phyloP scores from a whole-genome alignment of 2,797 vertebrate genomes.

The Cyclopterus lumpus region DNA sequence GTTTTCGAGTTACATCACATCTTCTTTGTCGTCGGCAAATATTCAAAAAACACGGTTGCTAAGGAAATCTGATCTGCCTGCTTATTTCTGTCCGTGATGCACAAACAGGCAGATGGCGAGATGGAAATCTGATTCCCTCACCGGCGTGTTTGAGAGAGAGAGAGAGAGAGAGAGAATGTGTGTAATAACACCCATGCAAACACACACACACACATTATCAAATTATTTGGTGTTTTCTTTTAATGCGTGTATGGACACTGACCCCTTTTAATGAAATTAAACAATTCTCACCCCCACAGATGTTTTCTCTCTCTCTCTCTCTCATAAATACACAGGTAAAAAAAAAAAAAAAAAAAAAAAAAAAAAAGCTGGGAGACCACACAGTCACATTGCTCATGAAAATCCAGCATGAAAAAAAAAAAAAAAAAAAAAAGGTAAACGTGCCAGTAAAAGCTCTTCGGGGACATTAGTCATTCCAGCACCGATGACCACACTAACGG shows the following conservation, averaged over 20 bases:
- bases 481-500: conserved; percentile 20
- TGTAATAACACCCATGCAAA: background rate
- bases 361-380: conserved; percentile 32
- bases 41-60: background rate
- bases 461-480: conserved; percentile 6
- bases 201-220: conserved; percentile 4
- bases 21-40: background rate
- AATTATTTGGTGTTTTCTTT: conserved; percentile 12
- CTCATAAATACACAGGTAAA: conserved; percentile 66
- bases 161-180: background rate
- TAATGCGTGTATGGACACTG: conserved; percentile 6
- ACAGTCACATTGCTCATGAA: conserved; percentile 42
- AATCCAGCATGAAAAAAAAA: conserved; percentile 5
- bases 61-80: background rate
- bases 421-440: conserved; percentile 31
- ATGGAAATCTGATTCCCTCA: background rate
- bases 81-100: conserved; percentile 4
- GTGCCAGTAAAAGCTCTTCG: conserved; percentile 38
- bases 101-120: conserved; percentile 11
- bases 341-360: too few species aligned
- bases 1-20: too few species aligned
- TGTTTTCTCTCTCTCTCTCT: conserved; percentile 55
- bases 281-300: conserved; percentile 57
- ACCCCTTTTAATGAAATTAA: conserved; percentile 31
- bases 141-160: background rate